Conservation (phyloP, 1,140 invertebrate genomes). For the Colletes latitarsis region DNA sequence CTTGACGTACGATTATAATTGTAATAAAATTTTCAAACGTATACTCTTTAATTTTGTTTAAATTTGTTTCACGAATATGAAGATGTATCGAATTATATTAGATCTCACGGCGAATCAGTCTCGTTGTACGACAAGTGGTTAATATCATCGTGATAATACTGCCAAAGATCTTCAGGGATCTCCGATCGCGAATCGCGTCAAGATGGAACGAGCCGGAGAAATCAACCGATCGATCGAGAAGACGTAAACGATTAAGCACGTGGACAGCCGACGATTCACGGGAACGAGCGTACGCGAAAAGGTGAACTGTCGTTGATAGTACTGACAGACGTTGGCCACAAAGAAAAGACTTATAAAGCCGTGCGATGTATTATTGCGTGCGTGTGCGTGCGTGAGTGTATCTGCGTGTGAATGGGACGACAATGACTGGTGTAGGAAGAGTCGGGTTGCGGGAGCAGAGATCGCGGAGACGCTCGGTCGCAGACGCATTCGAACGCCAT, state of each 20-base stretch:
- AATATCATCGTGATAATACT: too few relatives aligned
- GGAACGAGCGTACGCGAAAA: conserved; percentile 43
- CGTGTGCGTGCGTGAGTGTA: background rate
- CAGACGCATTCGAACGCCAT: too few relatives aligned
- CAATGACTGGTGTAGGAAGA: conserved; percentile 33
- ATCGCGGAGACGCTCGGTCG: background rate
- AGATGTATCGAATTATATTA: too few relatives aligned
- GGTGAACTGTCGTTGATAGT: conserved; percentile 47
- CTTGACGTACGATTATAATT: too few relatives aligned
- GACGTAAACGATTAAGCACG: conserved; percentile 54
- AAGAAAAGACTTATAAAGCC: conserved; percentile 61
- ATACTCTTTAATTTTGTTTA: too few relatives aligned
- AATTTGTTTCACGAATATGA: too few relatives aligned
- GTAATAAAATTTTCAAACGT: too few relatives aligned
- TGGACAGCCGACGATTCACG: conserved; percentile 55
- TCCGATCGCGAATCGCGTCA: background rate
- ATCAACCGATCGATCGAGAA: conserved; percentile 42
- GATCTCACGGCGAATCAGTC: too few relatives aligned
- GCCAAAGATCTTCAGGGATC: background rate
- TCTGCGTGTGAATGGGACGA: conserved; percentile 18
- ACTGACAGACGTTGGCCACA: conserved; percentile 67
- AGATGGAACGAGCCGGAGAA: background rate
- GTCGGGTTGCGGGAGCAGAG: conserved; percentile 37
- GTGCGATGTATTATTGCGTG: conserved; percentile 47
- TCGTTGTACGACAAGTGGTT: too few relatives aligned